Evolutionary conservation across 2,888 invertebrate genomes (phyloP).

Genomic region (Eremobia ochroleuca): DNA sequence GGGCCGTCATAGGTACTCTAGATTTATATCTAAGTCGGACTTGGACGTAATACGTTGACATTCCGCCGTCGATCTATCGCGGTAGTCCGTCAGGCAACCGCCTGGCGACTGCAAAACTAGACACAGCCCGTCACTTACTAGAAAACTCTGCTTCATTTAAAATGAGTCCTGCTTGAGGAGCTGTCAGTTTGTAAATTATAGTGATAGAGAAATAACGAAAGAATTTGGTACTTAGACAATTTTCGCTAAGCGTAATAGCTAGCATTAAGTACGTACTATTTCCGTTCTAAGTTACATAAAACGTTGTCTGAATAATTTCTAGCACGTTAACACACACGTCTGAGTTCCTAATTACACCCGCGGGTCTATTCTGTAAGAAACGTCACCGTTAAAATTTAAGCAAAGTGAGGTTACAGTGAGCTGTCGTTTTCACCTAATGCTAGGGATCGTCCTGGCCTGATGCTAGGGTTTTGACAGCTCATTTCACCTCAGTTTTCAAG

Average conservation of each 20-base stretch:
- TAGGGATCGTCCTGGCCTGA: not conserved
- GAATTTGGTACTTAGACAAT: conserved; percentile 45
- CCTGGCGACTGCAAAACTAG: conserved; percentile 42
- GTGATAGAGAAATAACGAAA: conserved; percentile 24
- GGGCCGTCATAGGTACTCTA: conserved; percentile 40
- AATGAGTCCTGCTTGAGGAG: conserved; percentile 33
- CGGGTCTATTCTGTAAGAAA: too few species aligned
- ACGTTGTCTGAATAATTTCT: conserved; percentile 3
- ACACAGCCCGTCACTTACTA: conserved; percentile 45
- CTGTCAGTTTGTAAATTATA: conserved; percentile 48
- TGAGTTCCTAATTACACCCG: conserved; percentile 1
- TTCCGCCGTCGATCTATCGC: conserved; percentile 53
- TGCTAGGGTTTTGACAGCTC: not conserved
- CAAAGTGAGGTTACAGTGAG: not conserved
- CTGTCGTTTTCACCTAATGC: not conserved
- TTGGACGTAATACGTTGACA: conserved; percentile 54
- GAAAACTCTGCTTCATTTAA: conserved; percentile 43
- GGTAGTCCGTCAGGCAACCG: conserved; percentile 37
- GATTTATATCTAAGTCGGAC: conserved; percentile 55
- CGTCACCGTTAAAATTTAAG: not conserved
- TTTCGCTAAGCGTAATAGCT: conserved; percentile 25
- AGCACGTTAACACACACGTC: not conserved
- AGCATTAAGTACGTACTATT: conserved; percentile 29
- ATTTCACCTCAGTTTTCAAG: not conserved
- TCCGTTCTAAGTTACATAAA: conserved; percentile 38